Evolutionary conservation across 1,140 invertebrate genomes (phyloP).

Genomic region (Aporrectodea caliginosa): DNA sequence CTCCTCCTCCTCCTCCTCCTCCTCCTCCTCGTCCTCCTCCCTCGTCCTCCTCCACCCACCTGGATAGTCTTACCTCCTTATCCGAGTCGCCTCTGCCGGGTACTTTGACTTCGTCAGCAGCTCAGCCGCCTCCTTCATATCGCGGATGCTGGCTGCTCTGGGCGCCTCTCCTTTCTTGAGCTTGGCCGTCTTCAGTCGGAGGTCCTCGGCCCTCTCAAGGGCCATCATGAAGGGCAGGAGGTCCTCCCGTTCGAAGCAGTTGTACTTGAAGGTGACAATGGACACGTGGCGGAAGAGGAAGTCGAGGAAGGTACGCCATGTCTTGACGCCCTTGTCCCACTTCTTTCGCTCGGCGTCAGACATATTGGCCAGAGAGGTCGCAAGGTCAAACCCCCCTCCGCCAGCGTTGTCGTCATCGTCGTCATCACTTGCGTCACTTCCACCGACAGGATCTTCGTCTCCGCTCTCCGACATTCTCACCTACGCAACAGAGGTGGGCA

Average conservation of each 20-base stretch:
- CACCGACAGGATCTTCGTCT: slow-evolving; percentile 1
- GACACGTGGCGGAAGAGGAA: slow-evolving; percentile 28
- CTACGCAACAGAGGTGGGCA: too few relatives aligned
- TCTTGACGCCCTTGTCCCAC: slow-evolving; percentile 23
- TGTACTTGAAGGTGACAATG: slow-evolving; percentile 28
- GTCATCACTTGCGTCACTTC: not conserved
- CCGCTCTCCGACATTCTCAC: not conserved
- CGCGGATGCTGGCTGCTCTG: slow-evolving; percentile 1
- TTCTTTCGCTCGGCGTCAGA: slow-evolving; percentile 28
- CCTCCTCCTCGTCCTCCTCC: too few relatives aligned
- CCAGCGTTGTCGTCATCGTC: slow-evolving; percentile 1
- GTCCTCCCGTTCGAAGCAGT: slow-evolving; percentile 27
- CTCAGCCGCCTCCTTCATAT: slow-evolving; percentile 13
- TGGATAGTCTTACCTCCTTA: too few relatives aligned
- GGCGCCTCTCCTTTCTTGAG: slow-evolving; percentile 25
- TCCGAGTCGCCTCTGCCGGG: slow-evolving; percentile 8
- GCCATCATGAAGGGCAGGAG: slow-evolving; percentile 20
- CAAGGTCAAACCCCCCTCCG: slow-evolving; percentile 16
- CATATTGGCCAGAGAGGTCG: not conserved
- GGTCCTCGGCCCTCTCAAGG: slow-evolving; percentile 23
- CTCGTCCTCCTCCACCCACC: too few relatives aligned
- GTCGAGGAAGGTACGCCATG: slow-evolving; percentile 29
- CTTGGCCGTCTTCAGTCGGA: slow-evolving; percentile 13
- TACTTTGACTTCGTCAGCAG: not conserved
- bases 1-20: too few relatives aligned